Conservation (phyloP, 2,113 vertebrate genomes). For the Rallus limicola region DNA sequence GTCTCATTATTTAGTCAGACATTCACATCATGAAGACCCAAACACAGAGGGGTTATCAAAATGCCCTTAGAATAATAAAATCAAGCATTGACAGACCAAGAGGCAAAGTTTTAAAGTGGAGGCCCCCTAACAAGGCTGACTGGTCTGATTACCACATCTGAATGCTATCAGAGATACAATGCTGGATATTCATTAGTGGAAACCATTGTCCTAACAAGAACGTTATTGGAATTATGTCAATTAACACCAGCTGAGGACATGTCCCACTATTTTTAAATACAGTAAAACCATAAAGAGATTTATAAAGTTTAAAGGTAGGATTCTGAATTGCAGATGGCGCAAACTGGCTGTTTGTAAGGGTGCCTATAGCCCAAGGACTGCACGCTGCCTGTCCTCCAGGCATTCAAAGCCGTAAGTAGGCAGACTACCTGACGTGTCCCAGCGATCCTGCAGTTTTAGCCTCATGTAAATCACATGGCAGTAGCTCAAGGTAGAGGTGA, state of each 20-base stretch:
- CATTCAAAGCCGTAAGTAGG: fast-evolving
- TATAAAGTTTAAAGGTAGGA: background rate
- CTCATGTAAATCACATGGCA: fast-evolving
- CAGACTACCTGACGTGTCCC: too few species aligned
- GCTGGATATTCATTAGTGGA: slow-evolving; percentile 28
- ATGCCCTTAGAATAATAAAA: slow-evolving; percentile 58
- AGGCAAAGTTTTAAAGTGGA: slow-evolving; percentile 63
- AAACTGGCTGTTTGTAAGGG: background rate
- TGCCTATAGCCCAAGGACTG: background rate
- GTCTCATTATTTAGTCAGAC: slow-evolving; percentile 61
- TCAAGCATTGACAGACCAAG: slow-evolving; percentile 22
- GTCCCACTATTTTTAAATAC: background rate
- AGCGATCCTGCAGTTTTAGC: background rate
- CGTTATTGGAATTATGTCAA: background rate
- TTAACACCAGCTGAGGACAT: background rate
- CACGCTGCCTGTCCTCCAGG: fast-evolving
- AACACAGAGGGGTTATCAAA: slow-evolving; percentile 61
- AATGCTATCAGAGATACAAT: slow-evolving; percentile 5
- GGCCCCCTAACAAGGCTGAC: slow-evolving; percentile 43
- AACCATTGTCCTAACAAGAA: background rate
- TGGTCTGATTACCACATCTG: slow-evolving; percentile 52
- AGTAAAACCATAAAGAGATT: background rate
- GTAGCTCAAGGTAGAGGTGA: background rate
- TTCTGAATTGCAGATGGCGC: background rate
- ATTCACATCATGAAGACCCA: slow-evolving; percentile 26